phyloP scores from a whole-genome alignment of 1,140 invertebrate species.

The Lordiphosa mommai region DNA sequence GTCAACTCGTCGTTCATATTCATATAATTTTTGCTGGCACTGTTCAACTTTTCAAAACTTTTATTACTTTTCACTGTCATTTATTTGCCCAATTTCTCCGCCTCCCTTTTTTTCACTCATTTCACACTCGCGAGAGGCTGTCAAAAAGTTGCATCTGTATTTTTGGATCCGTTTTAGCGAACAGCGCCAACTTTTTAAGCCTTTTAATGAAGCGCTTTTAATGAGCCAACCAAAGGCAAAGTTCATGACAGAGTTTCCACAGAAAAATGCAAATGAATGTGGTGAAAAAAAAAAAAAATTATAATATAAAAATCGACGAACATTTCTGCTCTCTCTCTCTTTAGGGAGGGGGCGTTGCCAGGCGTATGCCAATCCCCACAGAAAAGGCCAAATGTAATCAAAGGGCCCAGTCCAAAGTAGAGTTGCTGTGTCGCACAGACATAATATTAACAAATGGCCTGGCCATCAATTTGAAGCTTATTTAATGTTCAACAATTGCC shows the following conservation, averaged over 20 bases:
- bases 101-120: too few relatives aligned
- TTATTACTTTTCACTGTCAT: too few relatives aligned
- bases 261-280: constrained; percentile 51
- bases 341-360: constrained; percentile 16
- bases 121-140: too few relatives aligned
- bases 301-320: background rate
- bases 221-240: constrained; percentile 45
- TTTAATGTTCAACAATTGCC: constrained; percentile 65
- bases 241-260: constrained; percentile 51
- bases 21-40: too few relatives aligned
- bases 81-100: too few relatives aligned
- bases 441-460: constrained; percentile 72
- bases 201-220: constrained; percentile 51
- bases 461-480: constrained; percentile 72
- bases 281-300: constrained; percentile 27
- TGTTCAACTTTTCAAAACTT: too few relatives aligned
- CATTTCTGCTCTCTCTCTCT: background rate
- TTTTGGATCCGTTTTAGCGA: too few relatives aligned
- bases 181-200: constrained; percentile 60
- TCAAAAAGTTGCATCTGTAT: constrained; percentile 8
- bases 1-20: too few relatives aligned
- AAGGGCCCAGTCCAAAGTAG: constrained; percentile 36
- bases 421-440: constrained; percentile 25
- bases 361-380: background rate
- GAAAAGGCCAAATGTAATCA: constrained; percentile 50